phyloP scores from a whole-genome alignment of 2,888 invertebrate genomes.

The Galerucella pusilla region DNA sequence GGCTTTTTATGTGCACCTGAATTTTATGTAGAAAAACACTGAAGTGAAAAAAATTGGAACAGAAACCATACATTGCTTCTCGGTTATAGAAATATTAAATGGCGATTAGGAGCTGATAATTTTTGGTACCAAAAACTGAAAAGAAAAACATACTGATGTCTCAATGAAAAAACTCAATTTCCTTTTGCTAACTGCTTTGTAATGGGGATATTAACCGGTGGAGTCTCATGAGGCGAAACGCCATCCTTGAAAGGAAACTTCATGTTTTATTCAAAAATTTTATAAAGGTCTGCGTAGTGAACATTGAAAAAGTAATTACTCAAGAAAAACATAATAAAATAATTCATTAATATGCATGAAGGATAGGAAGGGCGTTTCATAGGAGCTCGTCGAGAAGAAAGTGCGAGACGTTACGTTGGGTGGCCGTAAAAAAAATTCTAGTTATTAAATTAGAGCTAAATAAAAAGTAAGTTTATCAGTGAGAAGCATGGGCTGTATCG shows the following conservation, averaged over 20 bases:
- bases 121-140: not conserved
- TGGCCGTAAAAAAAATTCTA: conserved; percentile 9
- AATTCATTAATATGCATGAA: conserved; percentile 36
- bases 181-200: not conserved
- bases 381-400: conserved; percentile 23
- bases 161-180: not conserved
- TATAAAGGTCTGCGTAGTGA: conserved; percentile 24
- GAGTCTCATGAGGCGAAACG: conserved; percentile 6
- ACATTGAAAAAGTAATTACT: conserved; percentile 31
- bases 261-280: conserved; percentile 30
- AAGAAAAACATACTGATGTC: not conserved
- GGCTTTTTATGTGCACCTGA: too few relatives aligned
- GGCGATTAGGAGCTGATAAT: too few relatives aligned
- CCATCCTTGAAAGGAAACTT: conserved; percentile 6
- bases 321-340: conserved; percentile 33
- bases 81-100: too few relatives aligned
- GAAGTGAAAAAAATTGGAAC: too few relatives aligned
- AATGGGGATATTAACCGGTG: not conserved
- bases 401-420: conserved; percentile 24
- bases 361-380: conserved; percentile 20
- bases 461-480: too few relatives aligned
- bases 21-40: too few relatives aligned
- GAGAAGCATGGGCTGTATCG: too few relatives aligned
- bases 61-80: too few relatives aligned
- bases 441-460: conserved; percentile 1